Conservation (phyloP, 2,113 vertebrate species). For the Triplophysa siluroides region DNA sequence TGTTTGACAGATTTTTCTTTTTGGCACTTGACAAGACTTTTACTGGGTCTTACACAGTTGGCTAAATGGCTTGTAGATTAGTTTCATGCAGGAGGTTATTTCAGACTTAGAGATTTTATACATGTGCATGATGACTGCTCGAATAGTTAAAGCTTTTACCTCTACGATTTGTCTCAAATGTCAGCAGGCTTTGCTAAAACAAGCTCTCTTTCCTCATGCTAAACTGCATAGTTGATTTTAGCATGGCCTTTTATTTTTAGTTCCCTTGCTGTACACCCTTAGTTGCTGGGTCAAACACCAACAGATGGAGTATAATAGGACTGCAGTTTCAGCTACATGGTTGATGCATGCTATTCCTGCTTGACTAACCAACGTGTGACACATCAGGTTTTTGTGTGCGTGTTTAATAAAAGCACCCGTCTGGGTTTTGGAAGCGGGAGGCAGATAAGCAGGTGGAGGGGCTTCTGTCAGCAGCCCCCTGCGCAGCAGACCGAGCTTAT, state of each 20-base stretch:
- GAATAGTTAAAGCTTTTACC: background rate
- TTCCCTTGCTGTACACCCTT: background rate
- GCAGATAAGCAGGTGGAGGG: slow-evolving; percentile 37
- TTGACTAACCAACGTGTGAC: slow-evolving; percentile 15
- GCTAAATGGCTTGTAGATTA: background rate
- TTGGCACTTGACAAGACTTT: background rate
- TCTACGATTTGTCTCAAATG: background rate
- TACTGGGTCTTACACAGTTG: background rate
- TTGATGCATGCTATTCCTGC: background rate
- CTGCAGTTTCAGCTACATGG: slow-evolving; percentile 11
- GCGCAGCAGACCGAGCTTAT: slow-evolving; percentile 34
- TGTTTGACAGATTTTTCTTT: background rate
- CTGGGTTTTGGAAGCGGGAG: background rate
- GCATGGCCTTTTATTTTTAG: background rate
- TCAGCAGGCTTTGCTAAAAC: background rate
- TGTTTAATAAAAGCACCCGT: background rate
- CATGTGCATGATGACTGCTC: slow-evolving; percentile 12
- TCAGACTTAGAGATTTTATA: slow-evolving; percentile 4
- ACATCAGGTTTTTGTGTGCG: slow-evolving; percentile 16
- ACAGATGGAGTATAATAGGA: background rate
- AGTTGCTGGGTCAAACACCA: background rate
- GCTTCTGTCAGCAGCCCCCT: slow-evolving; percentile 26
- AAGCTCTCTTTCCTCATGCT: background rate
- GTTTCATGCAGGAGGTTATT: background rate
- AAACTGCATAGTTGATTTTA: background rate